These are phyloP conservation scores for Zoanthus sansibaricus DNA, from an alignment of 92 coral and sea anemone species.

Conservation along the genomic window DNA sequence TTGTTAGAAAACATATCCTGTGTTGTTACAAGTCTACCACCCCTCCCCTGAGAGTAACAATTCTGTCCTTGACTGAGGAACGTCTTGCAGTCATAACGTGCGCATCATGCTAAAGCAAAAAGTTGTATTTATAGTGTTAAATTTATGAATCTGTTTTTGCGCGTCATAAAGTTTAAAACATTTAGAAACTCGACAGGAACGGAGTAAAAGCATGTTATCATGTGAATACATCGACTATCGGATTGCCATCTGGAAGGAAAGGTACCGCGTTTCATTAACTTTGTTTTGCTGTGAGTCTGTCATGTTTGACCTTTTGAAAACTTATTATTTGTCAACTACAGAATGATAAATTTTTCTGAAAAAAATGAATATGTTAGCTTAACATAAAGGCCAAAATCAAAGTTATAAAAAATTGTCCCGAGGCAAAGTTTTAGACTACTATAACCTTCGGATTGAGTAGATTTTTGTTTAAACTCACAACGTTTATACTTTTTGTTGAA, in stretches of 20 bases:
- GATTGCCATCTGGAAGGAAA: not conserved
- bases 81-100: not conserved
- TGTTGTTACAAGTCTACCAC: not conserved
- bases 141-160: not conserved
- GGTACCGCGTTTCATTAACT: not conserved
- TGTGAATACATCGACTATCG: not conserved
- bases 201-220: not conserved
- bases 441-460: too few species aligned
- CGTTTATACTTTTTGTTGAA: too few species aligned
- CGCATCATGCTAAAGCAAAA: not conserved
- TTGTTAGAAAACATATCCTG: not conserved
- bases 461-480: too few species aligned
- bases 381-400: too few species aligned
- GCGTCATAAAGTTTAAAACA: not conserved
- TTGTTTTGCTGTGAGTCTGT: too few species aligned
- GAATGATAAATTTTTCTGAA: too few species aligned
- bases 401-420: too few species aligned
- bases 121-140: not conserved
- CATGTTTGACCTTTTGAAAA: too few species aligned
- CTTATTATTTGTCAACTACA: too few species aligned
- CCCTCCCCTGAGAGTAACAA: not conserved
- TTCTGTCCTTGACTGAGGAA: not conserved
- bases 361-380: too few species aligned
- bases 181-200: not conserved
- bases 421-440: too few species aligned